Base-by-base conservation (phyloP, 2,888 invertebrate species). In the Eupithecia tripunctaria region DNA sequence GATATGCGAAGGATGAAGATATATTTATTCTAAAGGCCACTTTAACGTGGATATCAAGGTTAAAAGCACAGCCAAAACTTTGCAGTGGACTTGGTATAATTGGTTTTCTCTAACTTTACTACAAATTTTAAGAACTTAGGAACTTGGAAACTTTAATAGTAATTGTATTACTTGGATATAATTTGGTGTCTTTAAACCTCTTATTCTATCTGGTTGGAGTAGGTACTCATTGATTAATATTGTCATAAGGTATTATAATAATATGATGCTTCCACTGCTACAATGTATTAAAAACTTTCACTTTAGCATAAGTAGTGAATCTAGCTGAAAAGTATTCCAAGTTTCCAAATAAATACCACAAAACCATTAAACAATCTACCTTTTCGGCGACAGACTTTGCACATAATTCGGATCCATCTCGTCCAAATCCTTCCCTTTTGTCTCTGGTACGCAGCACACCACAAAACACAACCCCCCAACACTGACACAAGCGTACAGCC, bases 361-460 rank as follows among this genome's bases (percentile, higher is more conserved):
- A 32, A 68, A 74, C 63, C 72, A 10, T 63, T 63, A 21, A 21
- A 25, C 14, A 38, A 75, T 83, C 87, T 93, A 94, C 85, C 93
- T 90, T 75, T 94, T 94, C 14, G 92, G 92, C 1, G 93, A 94
- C 15, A 94, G 82, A 85, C 89, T 94, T 78, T 91, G 93, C 51
- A 96, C 95, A 82, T 95, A 95, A 83, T 96, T 96, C 43, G 96
- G 96, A 85, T 97, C 97, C 96, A 98, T 98, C 89, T 98, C 98
- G 86, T 98, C 98, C 82, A 98, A 93, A 86, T 98, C 97, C 81
- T 97, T 97, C 0, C 98, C 98, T 88, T 97, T 98, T 6, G 98
- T 98, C 92, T 98, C 98, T 0, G 98, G 98, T 12, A 98, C 97
- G 86, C 96, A 97, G 84, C 97, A 96, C 4, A 97, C 97, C 1